Base-by-base conservation (phyloP, 1,140 invertebrate species). In the Drosophila asahinai region DNA sequence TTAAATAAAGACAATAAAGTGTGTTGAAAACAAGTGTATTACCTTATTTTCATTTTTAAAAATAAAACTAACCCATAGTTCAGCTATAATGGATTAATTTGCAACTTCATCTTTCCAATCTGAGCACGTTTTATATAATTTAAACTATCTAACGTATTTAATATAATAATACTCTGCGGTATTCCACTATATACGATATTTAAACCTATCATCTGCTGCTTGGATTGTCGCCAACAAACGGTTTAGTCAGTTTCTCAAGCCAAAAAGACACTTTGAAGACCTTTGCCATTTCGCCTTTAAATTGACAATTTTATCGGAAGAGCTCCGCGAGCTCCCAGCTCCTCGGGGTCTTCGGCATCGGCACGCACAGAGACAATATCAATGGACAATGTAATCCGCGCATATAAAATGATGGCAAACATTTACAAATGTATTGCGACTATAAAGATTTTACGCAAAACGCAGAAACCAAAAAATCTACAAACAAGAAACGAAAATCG, bases 361-460 rank as follows among this genome's bases (percentile, higher is more conserved):
- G 71, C 72, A 75, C 71, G 71, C 71, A 57, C 71, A 33, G 14
- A 66, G 48, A 70, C 54, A 66, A 77, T 60, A 68, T 68, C 74
- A 67, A 60, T 77, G 64, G 42, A 43, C 61, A 64, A 51, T 38
- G 73, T 59, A 73, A 61, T 78, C 66, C 66, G 36, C 45, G 61
- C 76, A 83, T 63, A 73, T 54, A 79, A 73, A 78, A 81, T 77
- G 67, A 90, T 80, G 71, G 81, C 77, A 78, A 87, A 86, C 81
- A 90, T 87, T 87, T 86, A 68, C 74, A 72, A 90, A 81, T 86
- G 68, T 84, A 81, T 84, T 75, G 77, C 47, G 77, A 81, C 84
- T 72, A 87, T 89, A 87, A 89, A 81, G 81, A 87, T 87, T 89
- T 87, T 68, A 68, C 60, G 68, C 70, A 68, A 73, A 68, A 54